Evolutionary conservation across 2,113 vertebrate genomes (phyloP), one percentile per base, ranked within the genome.

Genomic region (Equus przewalskii): DNA sequence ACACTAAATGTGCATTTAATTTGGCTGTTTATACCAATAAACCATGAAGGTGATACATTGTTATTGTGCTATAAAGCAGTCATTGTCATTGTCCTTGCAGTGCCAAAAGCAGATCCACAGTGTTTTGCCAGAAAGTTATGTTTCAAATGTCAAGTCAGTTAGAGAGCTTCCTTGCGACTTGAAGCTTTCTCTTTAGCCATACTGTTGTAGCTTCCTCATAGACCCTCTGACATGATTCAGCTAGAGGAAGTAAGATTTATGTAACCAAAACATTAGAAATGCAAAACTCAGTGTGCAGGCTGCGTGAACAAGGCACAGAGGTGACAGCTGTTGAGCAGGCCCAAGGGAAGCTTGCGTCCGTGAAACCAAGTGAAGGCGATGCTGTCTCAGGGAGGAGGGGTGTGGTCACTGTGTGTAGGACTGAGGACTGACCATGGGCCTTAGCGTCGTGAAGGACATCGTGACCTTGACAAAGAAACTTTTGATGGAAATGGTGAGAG

Each of bases 21-120:
- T 72, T 5, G 44, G 44, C 19, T 2, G 2, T 72, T 75, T 22
- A 0, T 8, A 36, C 10, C 64, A 41, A 1, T 26, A 11, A 15
- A 4, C 24, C 0, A 7, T 10, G 2, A 5, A 44, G 15, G 8
- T 28, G 78, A 7, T 0, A 1, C 1, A 6, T 6, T 1, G 36
- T 65, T 15, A 26, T 5, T 4, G 13, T 30, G 51, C 30, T 46
- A 6, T 30, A 5, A 10, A 15, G 18, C 60, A 0, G 0, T 13
- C 15, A 7, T 0, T 1, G 0, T 28, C 67, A 9, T 21, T 22
- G 28, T 14, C 41, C 30, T 21, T 1, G 21, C 36, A 7, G 28
- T 14, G 28, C 22, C 26, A 2, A 49, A 70, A 26, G 28, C 65
- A 70, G 64, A 15, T 6, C 19, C 9, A 0, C 0, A 2, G 6